phyloP scores from a whole-genome alignment of 37 sponge, comb jelly and placozoan genomes.

The Agelas oroides region DNA sequence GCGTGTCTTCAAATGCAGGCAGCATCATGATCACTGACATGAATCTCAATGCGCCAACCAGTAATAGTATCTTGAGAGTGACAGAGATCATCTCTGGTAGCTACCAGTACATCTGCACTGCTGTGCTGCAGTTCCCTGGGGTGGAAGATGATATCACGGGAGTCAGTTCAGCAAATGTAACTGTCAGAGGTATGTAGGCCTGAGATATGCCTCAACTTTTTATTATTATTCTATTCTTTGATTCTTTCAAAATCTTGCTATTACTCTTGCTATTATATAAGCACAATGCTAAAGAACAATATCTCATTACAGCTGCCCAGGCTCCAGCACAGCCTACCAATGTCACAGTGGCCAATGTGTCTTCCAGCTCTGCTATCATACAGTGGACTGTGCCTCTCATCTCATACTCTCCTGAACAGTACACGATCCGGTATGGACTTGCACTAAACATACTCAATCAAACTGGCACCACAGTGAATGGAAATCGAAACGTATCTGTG shows the following conservation, averaged over 20 bases:
- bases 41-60: neutral
- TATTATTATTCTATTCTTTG: too few species aligned
- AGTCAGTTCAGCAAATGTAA: too few species aligned
- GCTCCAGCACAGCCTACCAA: slow-evolving; percentile 8
- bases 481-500: slow-evolving; percentile 7
- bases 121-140: neutral
- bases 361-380: slow-evolving; percentile 26
- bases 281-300: too few species aligned
- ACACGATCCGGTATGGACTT: slow-evolving; percentile 31
- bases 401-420: slow-evolving; percentile 31
- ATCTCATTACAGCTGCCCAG: too few species aligned
- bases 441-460: neutral
- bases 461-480: neutral
- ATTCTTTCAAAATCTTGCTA: too few species aligned
- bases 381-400: slow-evolving; percentile 14
- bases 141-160: neutral
- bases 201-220: too few species aligned
- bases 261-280: too few species aligned
- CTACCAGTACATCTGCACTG: neutral
- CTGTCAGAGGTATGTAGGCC: too few species aligned
- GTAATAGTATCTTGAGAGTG: neutral
- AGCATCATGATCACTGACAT: neutral
- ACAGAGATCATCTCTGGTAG: too few species aligned
- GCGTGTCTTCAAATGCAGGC: too few species aligned
- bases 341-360: neutral